phyloP scores from a whole-genome alignment of 2,113 vertebrate species.

The Ceyx margarethae region DNA sequence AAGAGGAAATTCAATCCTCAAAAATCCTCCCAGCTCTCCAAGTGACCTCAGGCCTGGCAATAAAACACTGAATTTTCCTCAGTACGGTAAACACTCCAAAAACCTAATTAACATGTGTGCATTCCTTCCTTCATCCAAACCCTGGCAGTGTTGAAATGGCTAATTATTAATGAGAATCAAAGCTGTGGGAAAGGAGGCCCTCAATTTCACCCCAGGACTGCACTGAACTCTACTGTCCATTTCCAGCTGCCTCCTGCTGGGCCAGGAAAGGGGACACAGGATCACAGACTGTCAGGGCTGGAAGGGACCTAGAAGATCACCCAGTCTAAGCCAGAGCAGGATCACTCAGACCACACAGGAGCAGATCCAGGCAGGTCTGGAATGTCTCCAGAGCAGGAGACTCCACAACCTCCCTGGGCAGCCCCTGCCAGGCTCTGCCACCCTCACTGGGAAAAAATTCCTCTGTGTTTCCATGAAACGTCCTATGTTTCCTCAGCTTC shows the following conservation, averaged over 20 bases:
- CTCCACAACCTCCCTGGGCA: too few species aligned
- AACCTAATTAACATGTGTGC: background rate
- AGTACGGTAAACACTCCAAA: background rate
- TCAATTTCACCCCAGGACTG: background rate
- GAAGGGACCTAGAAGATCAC: too few species aligned
- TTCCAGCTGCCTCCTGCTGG: background rate
- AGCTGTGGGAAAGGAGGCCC: constrained; percentile 1
- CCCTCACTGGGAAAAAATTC: too few species aligned
- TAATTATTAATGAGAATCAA: constrained; percentile 21
- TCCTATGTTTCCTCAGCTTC: too few species aligned
- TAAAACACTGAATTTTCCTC: background rate
- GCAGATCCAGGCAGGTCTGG: too few species aligned
- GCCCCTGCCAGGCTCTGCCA: too few species aligned
- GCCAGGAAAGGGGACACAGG: background rate
- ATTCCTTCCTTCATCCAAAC: background rate
- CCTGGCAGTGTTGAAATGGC: background rate
- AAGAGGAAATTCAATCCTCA: background rate
- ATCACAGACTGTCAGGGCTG: background rate
- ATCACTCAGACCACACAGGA: too few species aligned
- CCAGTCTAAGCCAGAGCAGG: too few species aligned
- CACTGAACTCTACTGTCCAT: constrained; percentile 13
- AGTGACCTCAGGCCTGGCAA: background rate
- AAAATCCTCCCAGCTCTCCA: background rate
- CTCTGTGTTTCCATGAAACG: too few species aligned
- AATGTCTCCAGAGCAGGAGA: too few species aligned